Conservation (phyloP, 2,888 invertebrate species). For the Fragum fragum region DNA sequence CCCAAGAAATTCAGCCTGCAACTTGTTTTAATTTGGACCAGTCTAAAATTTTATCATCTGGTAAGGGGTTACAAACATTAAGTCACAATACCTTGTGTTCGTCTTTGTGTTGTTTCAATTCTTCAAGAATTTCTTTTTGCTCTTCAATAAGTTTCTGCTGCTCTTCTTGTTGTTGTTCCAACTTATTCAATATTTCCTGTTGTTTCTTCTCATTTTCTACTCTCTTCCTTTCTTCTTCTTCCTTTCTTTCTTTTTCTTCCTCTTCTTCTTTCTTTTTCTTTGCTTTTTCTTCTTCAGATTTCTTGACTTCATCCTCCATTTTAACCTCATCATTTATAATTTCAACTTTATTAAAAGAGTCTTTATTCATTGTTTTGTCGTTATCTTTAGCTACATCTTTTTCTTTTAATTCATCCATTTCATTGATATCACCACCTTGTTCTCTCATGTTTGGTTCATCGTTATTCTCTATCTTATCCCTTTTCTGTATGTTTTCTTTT, state of each 20-base stretch:
- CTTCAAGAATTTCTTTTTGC: constrained; percentile 82
- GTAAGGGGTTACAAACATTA: too few species aligned
- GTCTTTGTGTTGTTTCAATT: constrained; percentile 82
- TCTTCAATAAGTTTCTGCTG: constrained; percentile 82
- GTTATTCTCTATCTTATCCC: constrained; percentile 22
- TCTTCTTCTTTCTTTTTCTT: constrained; percentile 29
- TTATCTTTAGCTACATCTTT: constrained; percentile 20
- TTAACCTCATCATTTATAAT: constrained; percentile 31
- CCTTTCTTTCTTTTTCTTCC: constrained; percentile 50
- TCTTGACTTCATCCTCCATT: constrained; percentile 24
- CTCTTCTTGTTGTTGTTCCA: constrained; percentile 80
- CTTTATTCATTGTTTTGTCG: constrained; percentile 19
- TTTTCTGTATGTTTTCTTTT: constrained; percentile 8
- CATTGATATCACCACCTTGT: background rate
- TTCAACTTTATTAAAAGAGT: constrained; percentile 27
- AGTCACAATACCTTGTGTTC: constrained; percentile 66
- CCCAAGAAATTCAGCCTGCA: too few species aligned
- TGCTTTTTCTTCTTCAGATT: constrained; percentile 31
- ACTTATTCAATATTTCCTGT: constrained; percentile 70
- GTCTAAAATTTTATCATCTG: too few species aligned
- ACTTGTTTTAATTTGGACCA: too few species aligned
- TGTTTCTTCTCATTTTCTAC: constrained; percentile 60
- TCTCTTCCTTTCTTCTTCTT: constrained; percentile 66
- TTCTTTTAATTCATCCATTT: background rate
- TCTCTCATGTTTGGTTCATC: background rate